Evolutionary conservation across 2,888 invertebrate species (phyloP).

Genomic region (Plagiodera versicolora): DNA sequence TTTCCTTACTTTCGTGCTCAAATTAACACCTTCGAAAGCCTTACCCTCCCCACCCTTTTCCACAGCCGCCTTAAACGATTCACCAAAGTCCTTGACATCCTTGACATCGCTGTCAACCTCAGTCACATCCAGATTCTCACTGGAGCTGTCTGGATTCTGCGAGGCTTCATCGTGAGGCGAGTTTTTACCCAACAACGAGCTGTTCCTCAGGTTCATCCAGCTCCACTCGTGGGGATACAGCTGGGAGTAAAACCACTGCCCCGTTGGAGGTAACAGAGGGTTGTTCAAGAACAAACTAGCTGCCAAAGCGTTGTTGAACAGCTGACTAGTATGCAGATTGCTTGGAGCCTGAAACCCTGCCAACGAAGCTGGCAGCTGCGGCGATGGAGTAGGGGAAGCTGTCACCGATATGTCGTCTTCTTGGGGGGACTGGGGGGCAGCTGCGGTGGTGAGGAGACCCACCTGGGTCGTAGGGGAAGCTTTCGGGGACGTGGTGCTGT

Average conservation of each 20-base stretch:
- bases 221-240: conserved; percentile 72
- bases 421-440: conserved; percentile 51
- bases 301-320: conserved; percentile 63
- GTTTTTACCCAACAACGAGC: conserved; percentile 29
- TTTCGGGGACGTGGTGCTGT: conserved; percentile 73
- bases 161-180: conserved; percentile 36
- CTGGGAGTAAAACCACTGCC: conserved; percentile 78
- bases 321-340: conserved; percentile 50
- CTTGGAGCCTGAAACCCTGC: conserved; percentile 50
- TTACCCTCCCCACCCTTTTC: conserved; percentile 26
- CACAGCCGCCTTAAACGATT: conserved; percentile 18
- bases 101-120: conserved; percentile 39
- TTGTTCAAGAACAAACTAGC: conserved; percentile 76
- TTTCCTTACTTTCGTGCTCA: conserved; percentile 48
- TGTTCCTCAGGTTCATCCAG: conserved; percentile 62
- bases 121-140: conserved; percentile 43
- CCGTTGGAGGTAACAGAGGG: conserved; percentile 73
- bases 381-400: conserved; percentile 64
- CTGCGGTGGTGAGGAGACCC: conserved; percentile 55
- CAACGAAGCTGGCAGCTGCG: conserved; percentile 54
- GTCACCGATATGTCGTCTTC: conserved; percentile 64
- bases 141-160: conserved; percentile 44
- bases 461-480: conserved; percentile 58
- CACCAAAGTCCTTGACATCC: conserved; percentile 25
- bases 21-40: conserved; percentile 48